Evolutionary conservation across 2,888 invertebrate species (phyloP).

Genomic region (Diplazon laetatorius): DNA sequence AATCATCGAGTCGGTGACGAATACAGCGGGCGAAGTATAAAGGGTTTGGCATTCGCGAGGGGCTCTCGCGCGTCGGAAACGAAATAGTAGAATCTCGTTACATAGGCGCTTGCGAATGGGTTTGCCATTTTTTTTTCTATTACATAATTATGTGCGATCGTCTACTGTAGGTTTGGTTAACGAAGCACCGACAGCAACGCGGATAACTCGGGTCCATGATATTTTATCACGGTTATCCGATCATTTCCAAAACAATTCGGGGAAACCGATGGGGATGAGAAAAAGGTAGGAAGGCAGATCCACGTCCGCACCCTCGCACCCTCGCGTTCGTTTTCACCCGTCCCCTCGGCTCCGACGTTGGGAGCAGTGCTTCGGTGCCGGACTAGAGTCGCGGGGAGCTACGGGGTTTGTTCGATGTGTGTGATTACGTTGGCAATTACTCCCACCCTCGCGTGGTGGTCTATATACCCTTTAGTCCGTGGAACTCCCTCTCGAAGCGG

Average conservation of each 20-base stretch:
- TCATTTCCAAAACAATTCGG: constrained; percentile 72
- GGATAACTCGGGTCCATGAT: constrained; percentile 53
- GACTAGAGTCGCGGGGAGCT: constrained; percentile 53
- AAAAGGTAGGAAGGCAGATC: constrained; percentile 47
- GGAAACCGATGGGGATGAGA: constrained; percentile 41
- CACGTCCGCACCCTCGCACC: constrained; percentile 70
- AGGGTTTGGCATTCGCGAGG: constrained; percentile 35
- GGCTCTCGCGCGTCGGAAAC: not conserved
- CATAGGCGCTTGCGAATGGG: not conserved
- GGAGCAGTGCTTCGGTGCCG: constrained; percentile 35
- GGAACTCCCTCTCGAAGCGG: constrained; percentile 53
- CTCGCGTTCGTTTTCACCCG: constrained; percentile 3
- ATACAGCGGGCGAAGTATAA: constrained; percentile 1
- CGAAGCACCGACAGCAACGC: constrained; percentile 38
- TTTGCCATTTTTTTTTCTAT: constrained; percentile 8
- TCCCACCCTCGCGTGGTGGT: constrained; percentile 70
- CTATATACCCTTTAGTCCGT: constrained; percentile 61
- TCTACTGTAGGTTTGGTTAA: constrained; percentile 2
- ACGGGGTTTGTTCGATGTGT: constrained; percentile 77
- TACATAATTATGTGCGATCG: constrained; percentile 12
- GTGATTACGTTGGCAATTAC: constrained; percentile 81
- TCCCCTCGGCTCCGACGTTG: constrained; percentile 17
- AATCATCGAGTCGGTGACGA: constrained; percentile 16
- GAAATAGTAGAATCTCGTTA: constrained; percentile 8
- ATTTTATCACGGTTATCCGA: constrained; percentile 71